These are phyloP conservation scores for Pseudorhiza aurosa DNA, from an alignment of 30 jellyfish, hydroid and myxozoan species.

Conservation along the genomic window DNA sequence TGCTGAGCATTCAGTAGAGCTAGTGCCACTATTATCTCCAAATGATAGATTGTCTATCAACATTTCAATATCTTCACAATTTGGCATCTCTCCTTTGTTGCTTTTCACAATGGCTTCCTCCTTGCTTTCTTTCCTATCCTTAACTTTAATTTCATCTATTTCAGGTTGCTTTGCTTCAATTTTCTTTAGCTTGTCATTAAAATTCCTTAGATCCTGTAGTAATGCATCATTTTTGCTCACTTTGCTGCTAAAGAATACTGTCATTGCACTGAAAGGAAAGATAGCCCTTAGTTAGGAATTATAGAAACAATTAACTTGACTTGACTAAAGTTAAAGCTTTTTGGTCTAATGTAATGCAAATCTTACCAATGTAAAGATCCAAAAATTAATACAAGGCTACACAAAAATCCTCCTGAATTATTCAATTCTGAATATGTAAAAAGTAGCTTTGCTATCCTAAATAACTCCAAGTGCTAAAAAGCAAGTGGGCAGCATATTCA, in stretches of 20 bases:
- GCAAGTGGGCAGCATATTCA: too few relatives aligned
- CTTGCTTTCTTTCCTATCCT: too few relatives aligned
- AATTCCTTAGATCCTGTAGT: background rate
- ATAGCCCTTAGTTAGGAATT: too few relatives aligned
- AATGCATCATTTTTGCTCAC: background rate
- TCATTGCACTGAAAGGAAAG: constrained; percentile 15
- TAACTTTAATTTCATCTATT: background rate
- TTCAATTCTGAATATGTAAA: background rate
- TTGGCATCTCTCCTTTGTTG: background rate
- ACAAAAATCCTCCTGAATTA: background rate
- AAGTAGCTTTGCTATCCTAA: background rate
- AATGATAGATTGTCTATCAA: background rate
- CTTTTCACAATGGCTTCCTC: background rate
- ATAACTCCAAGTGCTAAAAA: background rate
- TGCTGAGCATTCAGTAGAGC: background rate
- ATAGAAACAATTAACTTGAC: too few relatives aligned
- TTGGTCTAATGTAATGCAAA: too few relatives aligned
- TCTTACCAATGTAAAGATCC: too few relatives aligned
- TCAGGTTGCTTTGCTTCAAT: constrained; percentile 9
- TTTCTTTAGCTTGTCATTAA: background rate
- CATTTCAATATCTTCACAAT: constrained; percentile 5
- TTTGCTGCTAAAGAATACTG: background rate
- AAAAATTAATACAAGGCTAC: background rate
- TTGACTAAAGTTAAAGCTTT: too few relatives aligned
- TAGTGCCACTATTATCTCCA: background rate